Evolutionary conservation across 2,797 vertebrate species (phyloP).

Genomic region (Dendrocincla tyrannina): DNA sequence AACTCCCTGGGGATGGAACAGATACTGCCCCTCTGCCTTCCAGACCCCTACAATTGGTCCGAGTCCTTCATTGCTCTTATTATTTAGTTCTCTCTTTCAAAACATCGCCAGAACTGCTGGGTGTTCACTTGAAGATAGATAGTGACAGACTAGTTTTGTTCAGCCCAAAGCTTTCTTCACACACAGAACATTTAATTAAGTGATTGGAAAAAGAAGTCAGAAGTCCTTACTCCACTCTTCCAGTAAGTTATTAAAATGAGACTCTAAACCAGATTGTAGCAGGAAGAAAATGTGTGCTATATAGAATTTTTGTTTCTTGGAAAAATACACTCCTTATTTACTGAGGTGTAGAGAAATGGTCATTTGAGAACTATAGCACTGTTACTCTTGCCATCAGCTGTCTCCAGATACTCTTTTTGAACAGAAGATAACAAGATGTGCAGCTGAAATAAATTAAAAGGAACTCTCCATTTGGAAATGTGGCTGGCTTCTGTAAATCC

Average conservation of each 20-base stretch:
- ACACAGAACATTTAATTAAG: neutral
- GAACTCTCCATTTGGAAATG: neutral
- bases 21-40: neutral
- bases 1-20: neutral
- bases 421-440: neutral
- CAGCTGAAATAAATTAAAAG: neutral
- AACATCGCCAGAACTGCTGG: neutral
- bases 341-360: neutral
- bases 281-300: neutral
- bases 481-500: neutral
- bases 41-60: neutral
- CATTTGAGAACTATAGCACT: neutral
- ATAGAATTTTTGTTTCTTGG: neutral
- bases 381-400: neutral
- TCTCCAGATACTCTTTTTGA: neutral
- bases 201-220: neutral
- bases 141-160: neutral
- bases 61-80: accelerated
- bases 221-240: neutral
- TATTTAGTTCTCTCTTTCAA: neutral
- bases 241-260: neutral
- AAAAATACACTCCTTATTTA: neutral
- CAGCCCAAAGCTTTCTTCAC: neutral
- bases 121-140: neutral
- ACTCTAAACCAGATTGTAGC: neutral